Conservation (phyloP, 2,113 vertebrate species). For the Elachura formosa region DNA sequence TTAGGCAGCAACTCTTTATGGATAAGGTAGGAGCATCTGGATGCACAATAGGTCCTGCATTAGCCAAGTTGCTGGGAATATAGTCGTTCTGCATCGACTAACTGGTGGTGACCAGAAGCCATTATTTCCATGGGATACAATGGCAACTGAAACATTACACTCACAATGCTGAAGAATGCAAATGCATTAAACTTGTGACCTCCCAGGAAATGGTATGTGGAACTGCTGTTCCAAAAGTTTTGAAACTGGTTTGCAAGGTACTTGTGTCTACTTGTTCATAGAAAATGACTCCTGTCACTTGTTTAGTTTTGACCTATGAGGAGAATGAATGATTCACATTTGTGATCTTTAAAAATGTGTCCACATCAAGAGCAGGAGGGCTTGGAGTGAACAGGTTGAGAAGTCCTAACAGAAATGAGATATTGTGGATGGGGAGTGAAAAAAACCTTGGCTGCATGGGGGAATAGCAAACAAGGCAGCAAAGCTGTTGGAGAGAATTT, state of each 20-base stretch:
- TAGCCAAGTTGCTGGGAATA: slow-evolving; percentile 45
- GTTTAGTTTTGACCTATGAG: slow-evolving; percentile 58
- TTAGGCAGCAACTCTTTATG: slow-evolving; percentile 8
- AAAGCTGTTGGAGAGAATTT: background rate
- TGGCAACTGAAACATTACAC: slow-evolving; percentile 61
- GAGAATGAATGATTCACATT: slow-evolving; percentile 5
- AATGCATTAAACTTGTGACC: slow-evolving; percentile 72
- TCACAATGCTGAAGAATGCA: slow-evolving; percentile 35
- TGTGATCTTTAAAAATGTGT: background rate
- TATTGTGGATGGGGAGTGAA: background rate
- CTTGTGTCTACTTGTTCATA: slow-evolving; percentile 42
- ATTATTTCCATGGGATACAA: slow-evolving; percentile 70
- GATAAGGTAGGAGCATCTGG: slow-evolving; percentile 5
- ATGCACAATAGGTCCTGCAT: slow-evolving; percentile 53
- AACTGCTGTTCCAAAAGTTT: slow-evolving; percentile 57
- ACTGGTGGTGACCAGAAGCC: slow-evolving; percentile 61
- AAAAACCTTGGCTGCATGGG: background rate
- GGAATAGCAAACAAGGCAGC: background rate
- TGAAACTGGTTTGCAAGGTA: slow-evolving; percentile 31
- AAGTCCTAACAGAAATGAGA: background rate
- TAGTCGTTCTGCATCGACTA: slow-evolving; percentile 39
- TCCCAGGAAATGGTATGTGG: slow-evolving; percentile 50
- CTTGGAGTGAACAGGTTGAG: background rate
- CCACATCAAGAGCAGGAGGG: background rate
- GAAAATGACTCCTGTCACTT: slow-evolving; percentile 29